Base-by-base conservation (phyloP, 2,888 invertebrate genomes). In the Falcaria lacertinaria region DNA sequence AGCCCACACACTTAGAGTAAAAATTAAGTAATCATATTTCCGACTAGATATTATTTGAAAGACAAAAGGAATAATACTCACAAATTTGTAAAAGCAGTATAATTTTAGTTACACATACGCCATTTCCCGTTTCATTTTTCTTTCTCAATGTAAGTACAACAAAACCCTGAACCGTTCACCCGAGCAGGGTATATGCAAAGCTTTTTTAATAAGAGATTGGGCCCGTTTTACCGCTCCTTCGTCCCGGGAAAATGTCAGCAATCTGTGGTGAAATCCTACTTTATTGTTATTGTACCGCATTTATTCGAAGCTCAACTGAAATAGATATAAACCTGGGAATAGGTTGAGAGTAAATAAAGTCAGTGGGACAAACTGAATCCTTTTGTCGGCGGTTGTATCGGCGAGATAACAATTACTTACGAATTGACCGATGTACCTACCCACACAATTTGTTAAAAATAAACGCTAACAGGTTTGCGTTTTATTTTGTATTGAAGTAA, bases 231-330 rank as follows among this genome's bases (percentile, higher is more conserved):
- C 60, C 70, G 70, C 69, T 69, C 73, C 75, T 74, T 64, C 74
- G 75, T 77, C 76, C 76, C 74, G 64, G 76, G 80, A 81, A 70
- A 83, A 85, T 83, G 83, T 85, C 84, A 80, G 84, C 82, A 78
- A 83, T 83, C 78, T 80, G 73, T 66, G 73, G 69, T 70, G 59
- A 81, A 85, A 85, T 81, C 80, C 85, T 76, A 71, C 76, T 86
- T 85, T 85, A 84, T 78, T 83, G 81, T 85, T 85, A 84, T 80
- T 80, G 81, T 80, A 67, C 76, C 77, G 74, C 82, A 77, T 82
- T 82, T 82, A 81, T 83, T 75, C 69, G 74, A 64, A 71, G 73
- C 76, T 76, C 75, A 64, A 67, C 64, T 56, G 63, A 69, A 74
- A 73, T 69, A 76, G 69, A 77, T 79, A 80, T 80, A 82, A 81